Evolutionary conservation across 2,113 vertebrate species (phyloP).

Genomic region (Ammodytes dubius): DNA sequence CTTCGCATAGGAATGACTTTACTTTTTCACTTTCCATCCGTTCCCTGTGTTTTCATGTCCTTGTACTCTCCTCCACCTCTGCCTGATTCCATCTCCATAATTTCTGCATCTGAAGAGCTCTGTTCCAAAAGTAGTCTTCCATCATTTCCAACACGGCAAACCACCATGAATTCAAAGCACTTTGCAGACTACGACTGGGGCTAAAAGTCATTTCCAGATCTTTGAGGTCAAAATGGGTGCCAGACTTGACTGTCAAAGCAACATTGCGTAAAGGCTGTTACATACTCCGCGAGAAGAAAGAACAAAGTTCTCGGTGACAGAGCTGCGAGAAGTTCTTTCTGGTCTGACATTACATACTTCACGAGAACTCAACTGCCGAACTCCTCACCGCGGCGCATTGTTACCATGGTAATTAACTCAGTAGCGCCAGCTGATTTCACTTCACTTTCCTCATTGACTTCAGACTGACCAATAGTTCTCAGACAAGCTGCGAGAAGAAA

Average conservation of each 20-base stretch:
- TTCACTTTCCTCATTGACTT: too few relatives aligned
- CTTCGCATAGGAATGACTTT: not conserved
- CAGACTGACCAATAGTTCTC: too few relatives aligned
- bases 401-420: too few relatives aligned
- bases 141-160: constrained; percentile 11
- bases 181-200: not conserved
- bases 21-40: not conserved
- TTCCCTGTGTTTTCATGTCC: not conserved
- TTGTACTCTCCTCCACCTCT: constrained; percentile 2
- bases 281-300: too few relatives aligned
- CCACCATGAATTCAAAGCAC: constrained; percentile 7
- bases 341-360: too few relatives aligned
- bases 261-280: too few relatives aligned
- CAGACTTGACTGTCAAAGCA: not conserved
- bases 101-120: constrained; percentile 3
- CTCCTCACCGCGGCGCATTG: too few relatives aligned
- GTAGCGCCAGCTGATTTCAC: too few relatives aligned
- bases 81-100: not conserved
- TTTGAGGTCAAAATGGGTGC: not conserved
- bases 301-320: too few relatives aligned
- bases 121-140: constrained; percentile 12
- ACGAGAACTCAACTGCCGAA: too few relatives aligned
- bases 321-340: too few relatives aligned
- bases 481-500: too few relatives aligned
- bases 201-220: not conserved